phyloP scores from a whole-genome alignment of 2,888 invertebrate genomes.

The Clepsis dumicolana region DNA sequence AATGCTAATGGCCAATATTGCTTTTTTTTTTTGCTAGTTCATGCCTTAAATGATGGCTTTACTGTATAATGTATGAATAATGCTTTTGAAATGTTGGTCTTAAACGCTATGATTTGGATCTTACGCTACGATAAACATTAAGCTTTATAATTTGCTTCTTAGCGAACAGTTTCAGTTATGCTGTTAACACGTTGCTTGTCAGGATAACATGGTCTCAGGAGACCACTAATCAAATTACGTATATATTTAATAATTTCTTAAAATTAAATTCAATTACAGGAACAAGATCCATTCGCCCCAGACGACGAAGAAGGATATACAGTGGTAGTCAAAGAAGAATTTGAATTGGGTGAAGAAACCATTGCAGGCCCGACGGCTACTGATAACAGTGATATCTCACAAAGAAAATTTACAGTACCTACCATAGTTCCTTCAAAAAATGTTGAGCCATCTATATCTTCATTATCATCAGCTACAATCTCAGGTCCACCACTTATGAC shows the following conservation, averaged over 20 bases:
- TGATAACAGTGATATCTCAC: neutral
- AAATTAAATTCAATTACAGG: neutral
- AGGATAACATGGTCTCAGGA: too few species aligned
- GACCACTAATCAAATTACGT: neutral
- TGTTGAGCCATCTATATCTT: conserved; percentile 6
- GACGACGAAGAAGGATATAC: conserved; percentile 12
- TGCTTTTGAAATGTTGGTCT: too few species aligned
- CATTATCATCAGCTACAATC: neutral
- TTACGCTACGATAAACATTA: too few species aligned
- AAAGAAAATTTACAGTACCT: conserved; percentile 8
- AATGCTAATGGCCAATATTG: too few species aligned
- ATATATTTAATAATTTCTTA: neutral
- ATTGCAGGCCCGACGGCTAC: neutral
- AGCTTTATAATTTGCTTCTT: too few species aligned
- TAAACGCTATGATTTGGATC: too few species aligned
- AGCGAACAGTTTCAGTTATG: too few species aligned
- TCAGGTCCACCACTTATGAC: conserved; percentile 9
- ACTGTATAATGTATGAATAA: too few species aligned
- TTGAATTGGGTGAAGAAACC: neutral
- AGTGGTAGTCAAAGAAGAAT: conserved; percentile 31
- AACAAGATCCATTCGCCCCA: conserved; percentile 26
- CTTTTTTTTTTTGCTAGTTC: neutral
- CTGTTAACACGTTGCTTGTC: too few species aligned
- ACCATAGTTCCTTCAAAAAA: neutral
- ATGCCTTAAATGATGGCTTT: neutral